phyloP scores from a whole-genome alignment of 2,888 invertebrate species.

The Chymomyza fuscimana region DNA sequence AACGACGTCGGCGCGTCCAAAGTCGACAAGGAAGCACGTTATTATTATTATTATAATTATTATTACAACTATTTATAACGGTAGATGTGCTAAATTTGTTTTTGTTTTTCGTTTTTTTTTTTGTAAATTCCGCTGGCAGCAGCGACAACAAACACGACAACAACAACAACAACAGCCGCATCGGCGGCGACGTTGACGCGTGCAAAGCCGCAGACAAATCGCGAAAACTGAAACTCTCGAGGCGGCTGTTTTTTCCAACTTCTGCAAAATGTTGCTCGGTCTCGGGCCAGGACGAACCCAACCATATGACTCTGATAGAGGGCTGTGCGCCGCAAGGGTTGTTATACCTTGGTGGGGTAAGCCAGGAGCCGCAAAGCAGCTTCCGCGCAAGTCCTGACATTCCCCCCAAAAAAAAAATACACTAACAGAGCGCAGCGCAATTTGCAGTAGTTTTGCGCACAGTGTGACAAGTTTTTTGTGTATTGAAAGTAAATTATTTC shows the following conservation, averaged over 20 bases:
- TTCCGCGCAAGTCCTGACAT: constrained; percentile 67
- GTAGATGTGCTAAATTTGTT: constrained; percentile 52
- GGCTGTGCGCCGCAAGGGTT: constrained; percentile 40
- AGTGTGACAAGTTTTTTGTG: constrained; percentile 23
- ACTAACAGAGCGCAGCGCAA: constrained; percentile 23
- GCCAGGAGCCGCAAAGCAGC: constrained; percentile 41
- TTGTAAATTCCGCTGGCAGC: constrained; percentile 20
- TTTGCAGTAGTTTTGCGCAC: constrained; percentile 14
- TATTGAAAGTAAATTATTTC: no score
- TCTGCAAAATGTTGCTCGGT: constrained; percentile 17
- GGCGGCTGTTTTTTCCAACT: constrained; percentile 32
- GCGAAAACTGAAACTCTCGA: constrained; percentile 41
- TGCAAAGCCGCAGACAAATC: constrained; percentile 58
- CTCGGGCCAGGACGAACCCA: constrained; percentile 31
- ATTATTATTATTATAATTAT: constrained; percentile 5
- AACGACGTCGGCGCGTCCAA: constrained; percentile 24
- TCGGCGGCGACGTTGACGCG: constrained; percentile 28
- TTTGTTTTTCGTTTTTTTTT: background rate
- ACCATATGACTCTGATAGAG: constrained; percentile 34
- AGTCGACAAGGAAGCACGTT: constrained; percentile 67
- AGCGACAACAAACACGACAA: constrained; percentile 31
- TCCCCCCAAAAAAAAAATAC: background rate
- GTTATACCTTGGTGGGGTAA: constrained; percentile 9
- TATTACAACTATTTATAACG: constrained; percentile 39
- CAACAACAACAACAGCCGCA: constrained; percentile 18